These are phyloP conservation scores for Scaptomyza polygonia DNA, from an alignment of 2,888 invertebrate genomes.

Conservation along the genomic window DNA sequence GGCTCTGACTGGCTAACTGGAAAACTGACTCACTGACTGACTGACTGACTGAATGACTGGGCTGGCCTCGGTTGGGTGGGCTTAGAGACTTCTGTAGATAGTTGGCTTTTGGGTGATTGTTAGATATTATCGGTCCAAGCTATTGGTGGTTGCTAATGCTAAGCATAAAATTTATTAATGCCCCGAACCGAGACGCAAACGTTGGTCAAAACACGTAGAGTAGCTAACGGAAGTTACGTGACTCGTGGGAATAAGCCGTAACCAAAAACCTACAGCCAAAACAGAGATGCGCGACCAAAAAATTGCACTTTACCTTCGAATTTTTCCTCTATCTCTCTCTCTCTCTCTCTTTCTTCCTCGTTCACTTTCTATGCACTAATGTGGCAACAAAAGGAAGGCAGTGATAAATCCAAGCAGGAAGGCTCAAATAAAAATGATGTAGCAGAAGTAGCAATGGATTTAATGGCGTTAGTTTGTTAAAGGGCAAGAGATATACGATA, in stretches of 20 bases:
- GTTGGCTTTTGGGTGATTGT: slow-evolving; percentile 58
- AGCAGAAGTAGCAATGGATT: slow-evolving; percentile 45
- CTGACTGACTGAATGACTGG: slow-evolving; percentile 1
- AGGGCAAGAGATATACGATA: not conserved
- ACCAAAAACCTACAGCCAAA: slow-evolving; percentile 9
- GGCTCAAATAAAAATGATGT: slow-evolving; percentile 61
- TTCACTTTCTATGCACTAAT: slow-evolving; percentile 32
- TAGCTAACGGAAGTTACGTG: slow-evolving; percentile 74
- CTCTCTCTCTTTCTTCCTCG: not conserved
- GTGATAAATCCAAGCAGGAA: slow-evolving; percentile 62
- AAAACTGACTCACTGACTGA: too few species aligned
- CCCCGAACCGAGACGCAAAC: slow-evolving; percentile 48
- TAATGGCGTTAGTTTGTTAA: slow-evolving; percentile 33
- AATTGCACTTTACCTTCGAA: slow-evolving; percentile 61
- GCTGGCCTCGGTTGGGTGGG: not conserved
- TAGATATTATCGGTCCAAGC: slow-evolving; percentile 75
- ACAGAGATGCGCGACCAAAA: slow-evolving; percentile 25
- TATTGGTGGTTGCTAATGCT: slow-evolving; percentile 67
- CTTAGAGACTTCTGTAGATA: slow-evolving; percentile 7
- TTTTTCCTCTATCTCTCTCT: not conserved
- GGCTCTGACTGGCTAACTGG: slow-evolving; percentile 2
- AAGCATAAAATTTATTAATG: slow-evolving; percentile 77
- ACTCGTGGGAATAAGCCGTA: slow-evolving; percentile 71
- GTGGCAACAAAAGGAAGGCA: slow-evolving; percentile 54
- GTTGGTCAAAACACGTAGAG: slow-evolving; percentile 49